A percentile compares a stretch with the other conserved stretches of the same genome.
Conservation (phyloP, 1,140 invertebrate genomes). For the Panagrolaimus sp. region DNA sequence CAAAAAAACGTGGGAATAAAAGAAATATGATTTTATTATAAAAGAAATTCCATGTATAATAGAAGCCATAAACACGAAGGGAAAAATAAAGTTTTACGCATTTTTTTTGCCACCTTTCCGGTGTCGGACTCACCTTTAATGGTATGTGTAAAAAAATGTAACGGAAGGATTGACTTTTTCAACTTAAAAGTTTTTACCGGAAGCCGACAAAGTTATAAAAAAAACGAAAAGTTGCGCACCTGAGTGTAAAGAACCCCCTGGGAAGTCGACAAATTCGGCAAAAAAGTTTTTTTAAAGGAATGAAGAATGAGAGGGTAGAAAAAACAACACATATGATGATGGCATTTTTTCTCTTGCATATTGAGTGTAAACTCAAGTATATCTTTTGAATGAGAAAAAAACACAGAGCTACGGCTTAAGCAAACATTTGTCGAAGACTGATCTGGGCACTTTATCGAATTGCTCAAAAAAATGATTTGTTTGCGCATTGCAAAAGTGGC, state of each 20-base stretch:
- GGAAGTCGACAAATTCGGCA: neutral
- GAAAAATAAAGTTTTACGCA: neutral
- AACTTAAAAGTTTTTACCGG: neutral
- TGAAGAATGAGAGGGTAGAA: neutral
- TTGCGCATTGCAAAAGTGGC: neutral
- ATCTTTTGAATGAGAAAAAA: too few relatives aligned
- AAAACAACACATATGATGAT: neutral
- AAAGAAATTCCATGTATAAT: neutral
- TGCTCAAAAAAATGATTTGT: neutral
- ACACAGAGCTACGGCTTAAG: neutral
- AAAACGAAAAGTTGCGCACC: slow-evolving; percentile 14
- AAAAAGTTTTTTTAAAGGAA: slow-evolving; percentile 4
- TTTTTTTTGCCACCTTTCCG: neutral
- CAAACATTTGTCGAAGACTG: neutral
- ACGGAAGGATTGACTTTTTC: neutral
- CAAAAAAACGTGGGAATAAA: neutral
- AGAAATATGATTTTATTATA: neutral
- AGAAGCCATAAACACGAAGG: slow-evolving; percentile 1
- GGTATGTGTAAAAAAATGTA: neutral
- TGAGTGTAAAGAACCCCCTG: slow-evolving; percentile 12
- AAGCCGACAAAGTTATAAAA: neutral
- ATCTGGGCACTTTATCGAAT: slow-evolving; percentile 16
- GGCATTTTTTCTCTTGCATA: neutral
- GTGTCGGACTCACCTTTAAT: slow-evolving; percentile 12
- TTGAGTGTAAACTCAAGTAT: too few relatives aligned